Conservation (phyloP, 2,113 vertebrate genomes). For the Phylloscopus trochilus region DNA sequence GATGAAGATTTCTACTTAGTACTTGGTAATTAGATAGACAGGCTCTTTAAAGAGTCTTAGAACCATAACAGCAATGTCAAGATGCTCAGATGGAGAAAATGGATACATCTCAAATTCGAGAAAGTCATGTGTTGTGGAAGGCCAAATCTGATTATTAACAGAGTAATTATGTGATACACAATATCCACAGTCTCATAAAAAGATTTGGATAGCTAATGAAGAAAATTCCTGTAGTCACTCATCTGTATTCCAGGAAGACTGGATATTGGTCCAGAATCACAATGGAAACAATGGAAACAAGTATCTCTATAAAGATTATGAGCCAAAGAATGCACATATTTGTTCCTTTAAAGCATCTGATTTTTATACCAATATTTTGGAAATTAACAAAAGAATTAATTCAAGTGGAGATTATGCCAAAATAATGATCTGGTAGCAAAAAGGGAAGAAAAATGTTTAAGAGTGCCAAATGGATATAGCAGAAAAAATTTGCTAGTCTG, state of each 20-base stretch:
- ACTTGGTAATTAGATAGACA: not conserved
- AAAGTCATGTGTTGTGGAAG: not conserved
- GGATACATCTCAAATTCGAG: not conserved
- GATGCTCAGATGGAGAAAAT: not conserved
- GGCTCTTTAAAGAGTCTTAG: not conserved
- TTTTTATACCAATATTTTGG: not conserved
- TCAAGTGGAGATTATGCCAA: not conserved
- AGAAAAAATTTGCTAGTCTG: not conserved
- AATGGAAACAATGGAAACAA: not conserved
- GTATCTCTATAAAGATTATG: not conserved
- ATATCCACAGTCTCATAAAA: not conserved
- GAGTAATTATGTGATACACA: not conserved
- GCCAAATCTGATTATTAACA: not conserved
- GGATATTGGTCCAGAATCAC: not conserved
- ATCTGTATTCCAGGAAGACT: not conserved
- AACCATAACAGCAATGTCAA: not conserved
- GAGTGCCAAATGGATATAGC: not conserved
- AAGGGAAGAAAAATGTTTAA: not conserved
- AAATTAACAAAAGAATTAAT: not conserved
- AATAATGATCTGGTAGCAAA: not conserved
- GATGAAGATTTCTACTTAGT: not conserved
- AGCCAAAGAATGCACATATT: not conserved
- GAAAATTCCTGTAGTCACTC: not conserved
- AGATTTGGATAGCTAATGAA: not conserved
- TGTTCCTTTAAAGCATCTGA: not conserved